phyloP scores from a whole-genome alignment of 2,113 vertebrate species.

The Platycercus adscitus region DNA sequence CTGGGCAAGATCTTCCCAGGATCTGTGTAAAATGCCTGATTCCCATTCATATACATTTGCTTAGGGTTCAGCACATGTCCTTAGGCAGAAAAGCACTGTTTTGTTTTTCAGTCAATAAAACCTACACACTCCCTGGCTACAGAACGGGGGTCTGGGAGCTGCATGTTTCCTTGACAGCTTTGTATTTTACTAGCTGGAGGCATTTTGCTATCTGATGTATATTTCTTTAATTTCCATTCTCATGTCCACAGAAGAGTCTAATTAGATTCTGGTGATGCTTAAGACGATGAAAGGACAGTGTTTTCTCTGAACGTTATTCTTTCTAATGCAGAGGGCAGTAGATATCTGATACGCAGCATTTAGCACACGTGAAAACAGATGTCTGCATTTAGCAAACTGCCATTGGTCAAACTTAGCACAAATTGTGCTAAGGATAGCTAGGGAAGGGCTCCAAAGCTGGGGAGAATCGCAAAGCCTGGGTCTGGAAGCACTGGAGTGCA shows the following conservation, averaged over 20 bases:
- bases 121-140: background rate
- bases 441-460: background rate
- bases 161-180: background rate
- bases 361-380: background rate
- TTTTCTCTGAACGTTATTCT: background rate
- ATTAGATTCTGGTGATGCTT: background rate
- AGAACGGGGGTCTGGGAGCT: background rate
- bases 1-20: background rate
- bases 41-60: background rate
- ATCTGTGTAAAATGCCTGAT: background rate
- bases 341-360: constrained; percentile 7
- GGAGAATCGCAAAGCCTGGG: background rate
- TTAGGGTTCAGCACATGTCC: background rate
- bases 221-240: constrained; percentile 36
- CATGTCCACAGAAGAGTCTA: background rate
- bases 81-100: background rate
- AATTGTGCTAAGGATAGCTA: background rate
- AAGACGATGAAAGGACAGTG: background rate
- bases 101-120: background rate
- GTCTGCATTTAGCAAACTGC: background rate
- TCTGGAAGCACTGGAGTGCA: background rate
- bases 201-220: background rate
- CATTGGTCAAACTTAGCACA: background rate
- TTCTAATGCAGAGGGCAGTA: constrained; percentile 2
- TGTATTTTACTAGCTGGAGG: background rate